A percentile compares a stretch with the other conserved stretches of the same genome.
These are phyloP conservation scores for Pycnonotus jocosus DNA, from an alignment of 2,113 vertebrate species.

Conservation along the genomic window DNA sequence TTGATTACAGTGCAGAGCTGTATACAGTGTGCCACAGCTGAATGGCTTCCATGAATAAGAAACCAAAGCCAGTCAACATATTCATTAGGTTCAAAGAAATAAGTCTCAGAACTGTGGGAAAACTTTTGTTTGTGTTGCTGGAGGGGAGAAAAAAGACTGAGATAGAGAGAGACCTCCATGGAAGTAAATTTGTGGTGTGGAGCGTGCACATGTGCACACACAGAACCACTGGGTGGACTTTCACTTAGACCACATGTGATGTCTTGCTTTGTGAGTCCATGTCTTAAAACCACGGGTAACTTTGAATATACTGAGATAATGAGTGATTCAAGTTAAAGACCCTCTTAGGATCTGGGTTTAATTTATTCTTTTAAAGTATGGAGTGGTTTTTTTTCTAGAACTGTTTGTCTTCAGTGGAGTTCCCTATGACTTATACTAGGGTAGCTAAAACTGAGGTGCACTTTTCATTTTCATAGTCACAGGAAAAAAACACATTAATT, in stretches of 20 bases:
- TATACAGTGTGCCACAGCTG: slow-evolving; percentile 49
- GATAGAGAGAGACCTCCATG: slow-evolving; percentile 28
- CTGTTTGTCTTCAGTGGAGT: neutral
- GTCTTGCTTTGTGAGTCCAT: neutral
- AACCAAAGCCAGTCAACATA: slow-evolving; percentile 26
- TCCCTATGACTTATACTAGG: neutral
- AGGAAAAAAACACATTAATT: neutral
- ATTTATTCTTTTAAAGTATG: neutral
- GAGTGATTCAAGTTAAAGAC: neutral
- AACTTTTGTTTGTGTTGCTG: slow-evolving; percentile 48
- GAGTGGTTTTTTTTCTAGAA: neutral
- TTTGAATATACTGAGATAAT: neutral
- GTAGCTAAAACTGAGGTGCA: neutral
- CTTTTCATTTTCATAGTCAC: neutral
- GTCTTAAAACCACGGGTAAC: neutral
- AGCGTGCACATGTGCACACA: accelerated
- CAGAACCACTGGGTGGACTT: neutral
- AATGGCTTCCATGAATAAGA: slow-evolving; percentile 59
- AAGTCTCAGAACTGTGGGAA: slow-evolving; percentile 58
- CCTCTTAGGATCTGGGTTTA: neutral
- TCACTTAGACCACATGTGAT: neutral
- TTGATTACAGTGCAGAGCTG: slow-evolving; percentile 25
- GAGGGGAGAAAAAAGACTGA: neutral
- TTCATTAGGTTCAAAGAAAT: slow-evolving; percentile 59
- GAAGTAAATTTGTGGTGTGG: neutral